phyloP scores from a whole-genome alignment of 2,888 invertebrate species.

The Philereme transversata region DNA sequence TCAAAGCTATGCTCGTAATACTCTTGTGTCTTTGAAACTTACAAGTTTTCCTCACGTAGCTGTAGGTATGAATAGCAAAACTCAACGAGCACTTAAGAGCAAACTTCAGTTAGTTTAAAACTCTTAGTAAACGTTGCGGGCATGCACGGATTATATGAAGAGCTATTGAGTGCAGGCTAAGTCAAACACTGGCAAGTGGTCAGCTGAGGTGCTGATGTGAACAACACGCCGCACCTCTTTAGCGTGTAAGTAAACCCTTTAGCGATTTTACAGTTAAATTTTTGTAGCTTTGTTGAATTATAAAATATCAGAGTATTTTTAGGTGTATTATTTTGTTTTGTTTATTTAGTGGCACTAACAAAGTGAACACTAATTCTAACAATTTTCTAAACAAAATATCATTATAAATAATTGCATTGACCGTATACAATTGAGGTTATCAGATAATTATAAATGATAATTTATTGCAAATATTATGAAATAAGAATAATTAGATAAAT shows the following conservation, averaged over 20 bases:
- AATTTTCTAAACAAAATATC: no score
- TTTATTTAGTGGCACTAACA: no score
- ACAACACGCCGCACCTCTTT: slow-evolving; percentile 6
- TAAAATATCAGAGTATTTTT: no score
- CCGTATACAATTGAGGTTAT: no score
- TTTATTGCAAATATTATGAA: no score
- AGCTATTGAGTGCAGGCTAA: slow-evolving; percentile 24
- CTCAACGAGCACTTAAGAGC: slow-evolving; percentile 6
- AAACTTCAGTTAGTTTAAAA: slow-evolving; percentile 5
- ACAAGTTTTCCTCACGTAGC: not conserved
- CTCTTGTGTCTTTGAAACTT: no score
- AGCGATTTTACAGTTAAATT: slow-evolving; percentile 13
- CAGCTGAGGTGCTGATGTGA: slow-evolving; percentile 19
- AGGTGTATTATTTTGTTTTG: not conserved
- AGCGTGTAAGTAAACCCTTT: slow-evolving; percentile 15
- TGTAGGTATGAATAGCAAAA: not conserved
- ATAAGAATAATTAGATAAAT: no score
- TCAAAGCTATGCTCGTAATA: no score
- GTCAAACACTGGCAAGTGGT: slow-evolving; percentile 23
- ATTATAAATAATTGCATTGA: no score
- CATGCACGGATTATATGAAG: slow-evolving; percentile 15
- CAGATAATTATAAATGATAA: no score
- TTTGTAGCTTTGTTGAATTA: not conserved
- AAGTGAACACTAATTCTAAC: no score
- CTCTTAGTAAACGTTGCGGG: slow-evolving; percentile 13